Evolutionary conservation across 1,140 invertebrate species (phyloP).

Genomic region (Drosophila miranda): DNA sequence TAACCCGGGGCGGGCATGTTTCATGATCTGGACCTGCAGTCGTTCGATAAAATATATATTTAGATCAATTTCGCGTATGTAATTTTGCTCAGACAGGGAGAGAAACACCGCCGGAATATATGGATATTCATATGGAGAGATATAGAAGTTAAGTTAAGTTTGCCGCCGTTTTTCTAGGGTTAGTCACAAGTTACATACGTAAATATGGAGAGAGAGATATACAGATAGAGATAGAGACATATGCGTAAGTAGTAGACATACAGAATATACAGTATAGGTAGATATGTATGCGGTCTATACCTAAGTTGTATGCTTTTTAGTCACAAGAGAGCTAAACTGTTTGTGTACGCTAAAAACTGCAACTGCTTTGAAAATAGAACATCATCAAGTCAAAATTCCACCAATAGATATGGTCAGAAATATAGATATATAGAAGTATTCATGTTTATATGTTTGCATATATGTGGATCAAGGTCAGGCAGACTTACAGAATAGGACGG

Average conservation of each 20-base stretch:
- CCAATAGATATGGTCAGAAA: conserved; percentile 42
- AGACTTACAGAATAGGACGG: conserved; percentile 96
- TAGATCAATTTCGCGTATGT: conserved; percentile 58
- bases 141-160: conserved; percentile 38
- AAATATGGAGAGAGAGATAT: conserved; percentile 40
- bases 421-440: conserved; percentile 29
- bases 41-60: conserved; percentile 70
- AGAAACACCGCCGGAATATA: conserved; percentile 39
- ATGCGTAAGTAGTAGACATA: conserved; percentile 32
- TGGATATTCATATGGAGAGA: conserved; percentile 32
- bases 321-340: conserved; percentile 76
- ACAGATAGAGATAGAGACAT: conserved; percentile 35
- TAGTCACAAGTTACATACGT: conserved; percentile 64
- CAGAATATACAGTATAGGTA: conserved; percentile 52
- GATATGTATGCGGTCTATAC: conserved; percentile 54
- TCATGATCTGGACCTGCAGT: conserved; percentile 83
- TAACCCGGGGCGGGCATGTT: conserved; percentile 82
- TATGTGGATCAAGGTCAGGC: conserved; percentile 3
- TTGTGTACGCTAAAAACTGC: conserved; percentile 79
- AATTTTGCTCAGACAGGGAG: conserved; percentile 34
- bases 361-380: conserved; percentile 76
- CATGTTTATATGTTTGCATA: conserved; percentile 1
- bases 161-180: conserved; percentile 48
- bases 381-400: conserved; percentile 52
- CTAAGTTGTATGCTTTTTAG: conserved; percentile 71